Percentiles rank a stretch among this genome's conserved stretches.
phyloP scores from a whole-genome alignment of 2,113 vertebrate genomes.

The Motacilla tschutschensis region DNA sequence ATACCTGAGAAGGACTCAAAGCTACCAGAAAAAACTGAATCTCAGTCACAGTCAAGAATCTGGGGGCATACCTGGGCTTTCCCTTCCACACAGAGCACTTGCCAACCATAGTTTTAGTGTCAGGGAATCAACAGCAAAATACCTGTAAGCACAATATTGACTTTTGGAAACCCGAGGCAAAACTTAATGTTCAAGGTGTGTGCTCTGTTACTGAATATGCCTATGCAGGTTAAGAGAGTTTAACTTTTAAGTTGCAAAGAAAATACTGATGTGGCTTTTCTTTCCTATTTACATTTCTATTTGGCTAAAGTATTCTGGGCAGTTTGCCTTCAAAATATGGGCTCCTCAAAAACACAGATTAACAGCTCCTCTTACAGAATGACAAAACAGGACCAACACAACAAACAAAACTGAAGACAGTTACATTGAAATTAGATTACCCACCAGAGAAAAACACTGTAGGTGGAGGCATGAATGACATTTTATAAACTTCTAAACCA shows the following conservation, averaged over 20 bases:
- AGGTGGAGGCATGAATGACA: background rate
- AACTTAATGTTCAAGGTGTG: background rate
- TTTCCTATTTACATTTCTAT: background rate
- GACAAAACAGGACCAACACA: background rate
- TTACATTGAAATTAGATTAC: background rate
- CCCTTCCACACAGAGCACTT: background rate
- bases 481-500: conserved; percentile 44
- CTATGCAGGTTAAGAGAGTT: background rate
- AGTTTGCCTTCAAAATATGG: background rate
- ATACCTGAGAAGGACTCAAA: background rate
- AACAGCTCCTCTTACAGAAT: background rate
- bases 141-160: background rate
- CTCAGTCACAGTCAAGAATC: background rate
- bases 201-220: background rate
- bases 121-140: background rate
- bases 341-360: background rate
- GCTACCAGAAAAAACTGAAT: background rate
- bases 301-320: background rate
- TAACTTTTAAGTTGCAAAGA: conserved; percentile 14
- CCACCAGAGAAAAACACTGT: background rate
- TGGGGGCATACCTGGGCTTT: background rate
- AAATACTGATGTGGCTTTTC: background rate
- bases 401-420: background rate
- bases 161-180: background rate
- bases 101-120: background rate